These are phyloP conservation scores for Oceanodroma leucorhoa DNA, from an alignment of 2,797 vertebrate species.

Conservation along the genomic window DNA sequence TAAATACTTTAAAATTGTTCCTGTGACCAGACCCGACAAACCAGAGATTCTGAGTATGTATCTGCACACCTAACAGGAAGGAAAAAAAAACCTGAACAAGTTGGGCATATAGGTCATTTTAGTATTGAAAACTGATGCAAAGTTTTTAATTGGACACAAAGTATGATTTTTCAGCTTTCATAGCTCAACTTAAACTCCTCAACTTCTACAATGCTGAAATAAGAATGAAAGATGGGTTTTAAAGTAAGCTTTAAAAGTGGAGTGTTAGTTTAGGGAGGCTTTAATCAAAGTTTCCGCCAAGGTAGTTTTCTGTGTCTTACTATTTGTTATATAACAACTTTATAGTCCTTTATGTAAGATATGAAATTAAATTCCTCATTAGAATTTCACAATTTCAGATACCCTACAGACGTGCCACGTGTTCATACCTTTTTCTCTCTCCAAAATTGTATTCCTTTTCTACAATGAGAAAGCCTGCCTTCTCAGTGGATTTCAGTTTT, in stretches of 20 bases:
- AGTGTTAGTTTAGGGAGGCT: neutral
- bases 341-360: neutral
- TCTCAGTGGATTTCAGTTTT: neutral
- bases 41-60: neutral
- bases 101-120: neutral
- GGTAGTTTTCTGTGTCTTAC: neutral
- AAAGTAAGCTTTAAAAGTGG: neutral
- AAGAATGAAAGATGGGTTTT: neutral
- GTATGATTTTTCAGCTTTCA: neutral
- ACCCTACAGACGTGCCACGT: neutral
- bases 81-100: neutral
- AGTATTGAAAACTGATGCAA: neutral
- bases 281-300: neutral
- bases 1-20: neutral
- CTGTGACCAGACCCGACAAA: neutral
- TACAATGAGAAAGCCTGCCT: neutral
- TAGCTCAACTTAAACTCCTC: neutral
- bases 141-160: neutral
- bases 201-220: neutral
- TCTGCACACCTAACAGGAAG: neutral
- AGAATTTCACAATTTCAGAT: neutral
- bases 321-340: neutral
- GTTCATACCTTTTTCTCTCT: neutral
- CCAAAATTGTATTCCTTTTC: neutral
- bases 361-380: constrained; percentile 12